These are phyloP conservation scores for Sebastes steindachneri DNA, from an alignment of 2,797 vertebrate species.

Conservation along the genomic window DNA sequence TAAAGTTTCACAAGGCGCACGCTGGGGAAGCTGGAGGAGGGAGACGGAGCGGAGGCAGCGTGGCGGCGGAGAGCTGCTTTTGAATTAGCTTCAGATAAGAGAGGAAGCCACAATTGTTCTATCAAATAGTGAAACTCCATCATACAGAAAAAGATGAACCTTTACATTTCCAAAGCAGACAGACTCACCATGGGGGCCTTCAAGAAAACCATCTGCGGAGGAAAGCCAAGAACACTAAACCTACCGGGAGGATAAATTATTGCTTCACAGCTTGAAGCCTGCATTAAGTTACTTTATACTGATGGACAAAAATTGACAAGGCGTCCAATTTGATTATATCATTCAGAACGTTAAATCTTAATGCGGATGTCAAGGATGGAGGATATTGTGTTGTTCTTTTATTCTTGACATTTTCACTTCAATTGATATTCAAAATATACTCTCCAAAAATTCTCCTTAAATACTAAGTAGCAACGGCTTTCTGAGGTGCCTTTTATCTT, in stretches of 20 bases:
- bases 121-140: conserved; percentile 44
- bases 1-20: conserved; percentile 72
- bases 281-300: conserved; percentile 10
- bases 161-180: conserved; percentile 56
- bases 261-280: conserved; percentile 41
- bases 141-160: conserved; percentile 48
- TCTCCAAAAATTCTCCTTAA: conserved; percentile 34
- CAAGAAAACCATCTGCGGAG: conserved; percentile 27
- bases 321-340: background rate
- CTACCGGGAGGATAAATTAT: conserved; percentile 29
- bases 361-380: background rate
- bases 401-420: conserved; percentile 18
- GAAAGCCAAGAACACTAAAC: conserved; percentile 35
- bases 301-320: conserved; percentile 7
- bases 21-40: conserved; percentile 49
- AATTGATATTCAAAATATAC: conserved; percentile 11
- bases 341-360: background rate
- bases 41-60: conserved; percentile 10
- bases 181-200: conserved; percentile 44
- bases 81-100: conserved; percentile 59
- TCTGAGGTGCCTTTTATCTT: conserved; percentile 43
- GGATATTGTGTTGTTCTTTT: background rate
- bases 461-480: conserved; percentile 12
- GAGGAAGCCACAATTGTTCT: conserved; percentile 50
- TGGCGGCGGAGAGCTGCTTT: conserved; percentile 42